phyloP scores from a whole-genome alignment of 2,888 invertebrate genomes.

The Sussaba pulchella region DNA sequence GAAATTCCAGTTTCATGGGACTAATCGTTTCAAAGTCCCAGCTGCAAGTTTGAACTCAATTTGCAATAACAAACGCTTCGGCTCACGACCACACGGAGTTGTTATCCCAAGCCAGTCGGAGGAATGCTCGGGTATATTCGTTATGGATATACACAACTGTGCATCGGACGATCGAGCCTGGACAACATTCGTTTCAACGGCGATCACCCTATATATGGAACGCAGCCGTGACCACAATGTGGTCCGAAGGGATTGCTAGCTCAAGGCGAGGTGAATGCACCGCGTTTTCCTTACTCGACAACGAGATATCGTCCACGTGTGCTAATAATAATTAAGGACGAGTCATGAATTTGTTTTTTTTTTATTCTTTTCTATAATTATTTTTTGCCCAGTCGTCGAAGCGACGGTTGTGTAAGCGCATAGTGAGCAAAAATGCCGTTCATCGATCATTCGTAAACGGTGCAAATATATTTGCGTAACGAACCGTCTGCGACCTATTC shows the following conservation, averaged over 20 bases:
- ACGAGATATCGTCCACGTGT: neutral
- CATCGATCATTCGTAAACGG: neutral
- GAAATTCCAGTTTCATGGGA: neutral
- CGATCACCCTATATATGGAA: constrained; percentile 64
- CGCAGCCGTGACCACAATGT: constrained; percentile 60
- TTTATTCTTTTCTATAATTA: neutral
- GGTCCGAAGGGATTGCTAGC: constrained; percentile 47
- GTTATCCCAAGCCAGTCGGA: neutral
- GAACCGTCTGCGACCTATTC: constrained; percentile 16
- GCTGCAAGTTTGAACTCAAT: neutral
- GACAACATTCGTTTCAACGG: constrained; percentile 34
- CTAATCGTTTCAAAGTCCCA: constrained; percentile 7
- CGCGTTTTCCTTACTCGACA: constrained; percentile 53
- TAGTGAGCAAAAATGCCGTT: constrained; percentile 13
- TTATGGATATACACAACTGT: neutral
- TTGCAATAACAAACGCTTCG: neutral
- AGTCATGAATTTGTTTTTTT: constrained; percentile 16
- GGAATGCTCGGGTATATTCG: neutral
- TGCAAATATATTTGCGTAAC: constrained; percentile 24
- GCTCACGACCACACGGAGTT: neutral
- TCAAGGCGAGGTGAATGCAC: constrained; percentile 55
- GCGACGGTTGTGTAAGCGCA: neutral
- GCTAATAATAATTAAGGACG: constrained; percentile 15
- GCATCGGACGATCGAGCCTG: constrained; percentile 40
- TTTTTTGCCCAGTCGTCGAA: neutral